Conservation (phyloP, 2,797 vertebrate species). For the Cuculus canorus region DNA sequence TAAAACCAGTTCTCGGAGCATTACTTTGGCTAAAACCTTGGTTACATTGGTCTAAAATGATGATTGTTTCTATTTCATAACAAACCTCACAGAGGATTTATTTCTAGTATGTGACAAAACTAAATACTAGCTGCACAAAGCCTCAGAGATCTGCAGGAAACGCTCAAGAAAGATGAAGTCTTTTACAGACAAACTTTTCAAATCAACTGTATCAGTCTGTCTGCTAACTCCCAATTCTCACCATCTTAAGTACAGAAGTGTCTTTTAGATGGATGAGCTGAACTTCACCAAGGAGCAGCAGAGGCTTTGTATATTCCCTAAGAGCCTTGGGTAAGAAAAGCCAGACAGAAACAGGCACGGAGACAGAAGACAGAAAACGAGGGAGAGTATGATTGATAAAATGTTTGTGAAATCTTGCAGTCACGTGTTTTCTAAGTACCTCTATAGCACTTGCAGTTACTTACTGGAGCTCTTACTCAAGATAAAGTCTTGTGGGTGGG, state of each 20-base stretch:
- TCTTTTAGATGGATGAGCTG: constrained; percentile 51
- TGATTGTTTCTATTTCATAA: neutral
- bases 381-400: neutral
- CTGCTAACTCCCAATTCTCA: constrained; percentile 41
- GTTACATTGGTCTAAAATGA: neutral
- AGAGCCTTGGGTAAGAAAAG: constrained; percentile 7
- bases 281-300: constrained; percentile 22
- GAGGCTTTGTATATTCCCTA: constrained; percentile 16
- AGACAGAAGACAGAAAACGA: constrained; percentile 11
- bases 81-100: neutral
- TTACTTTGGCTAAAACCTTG: neutral
- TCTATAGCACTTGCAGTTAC: neutral
- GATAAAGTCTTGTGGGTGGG: neutral
- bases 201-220: constrained; percentile 5
- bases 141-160: neutral
- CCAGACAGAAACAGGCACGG: constrained; percentile 40
- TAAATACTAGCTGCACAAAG: neutral
- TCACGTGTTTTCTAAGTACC: neutral
- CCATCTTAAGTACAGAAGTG: constrained; percentile 30
- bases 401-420: neutral
- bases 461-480: neutral
- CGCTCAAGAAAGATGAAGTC: neutral
- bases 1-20: neutral
- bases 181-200: constrained; percentile 6
- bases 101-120: neutral